Base-by-base conservation (phyloP, 2,797 vertebrate species). In the Tadarida brasiliensis region DNA sequence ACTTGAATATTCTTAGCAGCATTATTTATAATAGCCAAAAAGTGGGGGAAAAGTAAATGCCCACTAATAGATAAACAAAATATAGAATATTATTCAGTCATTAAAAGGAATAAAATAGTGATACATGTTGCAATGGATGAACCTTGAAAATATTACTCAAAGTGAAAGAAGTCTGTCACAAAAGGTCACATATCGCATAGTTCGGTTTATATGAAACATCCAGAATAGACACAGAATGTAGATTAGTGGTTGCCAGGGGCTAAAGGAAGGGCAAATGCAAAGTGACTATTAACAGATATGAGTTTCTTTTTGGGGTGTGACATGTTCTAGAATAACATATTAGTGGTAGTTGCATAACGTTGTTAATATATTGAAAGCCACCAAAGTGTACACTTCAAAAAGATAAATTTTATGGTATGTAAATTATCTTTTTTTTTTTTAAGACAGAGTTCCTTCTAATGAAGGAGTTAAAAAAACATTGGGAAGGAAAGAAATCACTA, bases 101-200 rank as follows among this genome's bases (percentile, higher is more conserved):
- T 78, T 89, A 78, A 63, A 77, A 39, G 7, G 10, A 94, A 71
- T 54, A 28, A 91, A 83, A 9, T 28, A 30, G 6, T 61, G 12
- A 59, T 71, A 56, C 6, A 33, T 63, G 11, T 6, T 56, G 47
- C 7, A 91, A 68, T 14, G 19, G 24, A 81, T 44, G 61, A 88
- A 57, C 20, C 15, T 91, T 44, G n/a, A 92, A 90, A 95, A 95
- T 73, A 82, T 14, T 44, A 88, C 15, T 63, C 22, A 20, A 76
- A 81, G 47, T 44, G 63, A 26, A 70, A 68, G 22, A 90, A 92
- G 35, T 30, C 9, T n/a, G 16, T 54, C 28, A 82, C 33, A n/a
- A 67, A 59, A 54, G 49, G 2, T 28, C 16, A 91, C 3, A 70
- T 54, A 63, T 19, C 65, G 3, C 65, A 87, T 24, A 24, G n/a